Conservation (phyloP, 2,113 vertebrate species). For the Nothoprocta pentlandii region DNA sequence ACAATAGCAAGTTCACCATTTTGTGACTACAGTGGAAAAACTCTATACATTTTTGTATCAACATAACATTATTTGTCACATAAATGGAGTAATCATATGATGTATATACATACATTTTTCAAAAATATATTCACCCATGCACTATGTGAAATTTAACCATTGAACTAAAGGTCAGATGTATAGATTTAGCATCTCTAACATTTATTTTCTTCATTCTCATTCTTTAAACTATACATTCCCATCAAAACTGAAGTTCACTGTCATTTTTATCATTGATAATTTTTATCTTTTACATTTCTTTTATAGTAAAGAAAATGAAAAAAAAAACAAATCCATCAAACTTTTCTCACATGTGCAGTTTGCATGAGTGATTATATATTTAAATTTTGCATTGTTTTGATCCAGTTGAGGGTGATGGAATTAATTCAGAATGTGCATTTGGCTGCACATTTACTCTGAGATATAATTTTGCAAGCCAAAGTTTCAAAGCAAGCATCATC, state of each 20-base stretch:
- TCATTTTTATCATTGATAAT: neutral
- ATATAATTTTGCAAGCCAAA: neutral
- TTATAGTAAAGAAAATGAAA: neutral
- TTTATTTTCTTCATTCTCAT: neutral
- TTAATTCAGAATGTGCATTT: neutral
- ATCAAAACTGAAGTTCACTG: rapidly evolving
- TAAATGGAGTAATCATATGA: neutral
- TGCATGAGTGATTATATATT: neutral
- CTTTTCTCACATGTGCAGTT: neutral
- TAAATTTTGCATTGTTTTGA: neutral
- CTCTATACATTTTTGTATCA: neutral
- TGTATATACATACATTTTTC: neutral
- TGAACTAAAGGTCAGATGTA: neutral
- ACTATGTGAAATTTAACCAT: neutral
- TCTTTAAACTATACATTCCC: neutral
- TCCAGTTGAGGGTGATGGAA: neutral
- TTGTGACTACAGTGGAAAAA: neutral
- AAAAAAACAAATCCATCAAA: neutral
- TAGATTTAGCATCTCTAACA: neutral
- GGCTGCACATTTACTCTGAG: neutral
- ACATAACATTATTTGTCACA: neutral
- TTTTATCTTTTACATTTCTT: neutral
- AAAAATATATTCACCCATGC: neutral
- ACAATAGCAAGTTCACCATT: neutral
- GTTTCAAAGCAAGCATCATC: neutral